Percentiles rank a stretch among this genome's conserved stretches.
phyloP scores from a whole-genome alignment of 2,113 vertebrate genomes.

The Meleagris gallopavo region DNA sequence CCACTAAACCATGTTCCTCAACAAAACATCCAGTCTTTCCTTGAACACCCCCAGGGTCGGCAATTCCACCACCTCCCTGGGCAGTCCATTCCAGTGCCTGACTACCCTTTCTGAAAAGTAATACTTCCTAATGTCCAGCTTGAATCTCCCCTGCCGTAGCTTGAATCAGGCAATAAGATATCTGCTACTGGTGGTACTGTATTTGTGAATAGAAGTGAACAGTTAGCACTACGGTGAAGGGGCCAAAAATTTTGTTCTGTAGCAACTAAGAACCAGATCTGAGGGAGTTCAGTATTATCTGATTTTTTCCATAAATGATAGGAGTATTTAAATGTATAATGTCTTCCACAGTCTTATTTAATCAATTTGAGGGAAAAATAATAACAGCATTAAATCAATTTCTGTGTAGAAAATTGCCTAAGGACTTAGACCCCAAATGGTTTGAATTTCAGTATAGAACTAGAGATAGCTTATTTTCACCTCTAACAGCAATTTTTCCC shows the following conservation, averaged over 20 bases:
- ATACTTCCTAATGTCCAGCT: too few relatives aligned
- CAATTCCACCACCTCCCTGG: too few relatives aligned
- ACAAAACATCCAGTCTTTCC: too few relatives aligned
- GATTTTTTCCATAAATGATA: slow-evolving; percentile 30
- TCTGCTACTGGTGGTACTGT: not conserved
- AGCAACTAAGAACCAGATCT: slow-evolving; percentile 26
- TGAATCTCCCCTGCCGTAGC: too few relatives aligned
- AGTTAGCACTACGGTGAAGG: not conserved
- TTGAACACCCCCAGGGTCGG: too few relatives aligned
- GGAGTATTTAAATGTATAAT: slow-evolving; percentile 62
- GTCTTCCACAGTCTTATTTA: not conserved
- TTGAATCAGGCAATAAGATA: not conserved
- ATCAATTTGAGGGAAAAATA: slow-evolving; percentile 46
- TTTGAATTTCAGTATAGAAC: slow-evolving; percentile 60
- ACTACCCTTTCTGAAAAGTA: too few relatives aligned
- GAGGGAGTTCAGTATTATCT: slow-evolving; percentile 11
- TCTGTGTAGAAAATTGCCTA: slow-evolving; percentile 17
- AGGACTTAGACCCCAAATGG: slow-evolving; percentile 34
- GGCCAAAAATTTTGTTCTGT: slow-evolving; percentile 1
- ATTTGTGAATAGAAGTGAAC: not conserved
- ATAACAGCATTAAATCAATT: slow-evolving; percentile 52
- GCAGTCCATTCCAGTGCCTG: too few relatives aligned
- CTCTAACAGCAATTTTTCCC: slow-evolving; percentile 40
- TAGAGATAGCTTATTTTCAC: slow-evolving; percentile 44
- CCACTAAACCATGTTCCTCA: too few relatives aligned